phyloP scores from a whole-genome alignment of 2,888 invertebrate genomes.

The Carterocephalus palaemon region DNA sequence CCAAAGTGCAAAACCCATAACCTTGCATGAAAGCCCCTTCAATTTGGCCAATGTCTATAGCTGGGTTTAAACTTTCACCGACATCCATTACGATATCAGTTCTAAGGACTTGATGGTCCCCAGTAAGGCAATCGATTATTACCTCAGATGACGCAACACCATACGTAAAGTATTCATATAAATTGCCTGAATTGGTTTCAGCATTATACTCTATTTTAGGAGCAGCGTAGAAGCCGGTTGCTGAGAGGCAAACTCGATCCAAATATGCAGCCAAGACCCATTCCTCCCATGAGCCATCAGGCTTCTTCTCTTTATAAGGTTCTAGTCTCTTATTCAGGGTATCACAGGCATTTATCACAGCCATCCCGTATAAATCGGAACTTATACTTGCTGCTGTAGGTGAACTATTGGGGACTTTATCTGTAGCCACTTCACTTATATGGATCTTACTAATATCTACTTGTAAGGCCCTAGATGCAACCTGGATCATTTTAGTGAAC shows the following conservation, averaged over 20 bases:
- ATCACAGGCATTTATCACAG: conserved; percentile 86
- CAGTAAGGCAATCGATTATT: conserved; percentile 92
- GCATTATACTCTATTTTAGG: conserved; percentile 82
- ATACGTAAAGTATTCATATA: conserved; percentile 88
- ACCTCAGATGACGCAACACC: conserved; percentile 90
- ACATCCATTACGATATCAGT: conserved; percentile 95
- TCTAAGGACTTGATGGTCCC: conserved; percentile 88
- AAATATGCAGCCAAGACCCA: conserved; percentile 85
- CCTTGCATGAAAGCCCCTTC: conserved; percentile 95
- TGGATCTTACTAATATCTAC: conserved; percentile 82
- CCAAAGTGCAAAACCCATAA: conserved; percentile 89
- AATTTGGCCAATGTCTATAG: conserved; percentile 93
- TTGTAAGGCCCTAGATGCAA: conserved; percentile 83
- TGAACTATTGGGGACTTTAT: conserved; percentile 90
- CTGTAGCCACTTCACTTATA: conserved; percentile 86
- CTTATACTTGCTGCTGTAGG: conserved; percentile 88
- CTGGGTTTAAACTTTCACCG: conserved; percentile 92
- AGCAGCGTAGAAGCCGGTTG: conserved; percentile 85
- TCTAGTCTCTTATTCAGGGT: conserved; percentile 81
- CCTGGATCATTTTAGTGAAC: conserved; percentile 93
- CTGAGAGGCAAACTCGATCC: conserved; percentile 83
- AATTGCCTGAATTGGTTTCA: conserved; percentile 81
- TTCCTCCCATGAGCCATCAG: conserved; percentile 86
- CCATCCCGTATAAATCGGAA: conserved; percentile 91
- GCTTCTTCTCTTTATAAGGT: conserved; percentile 82